Base-by-base conservation (phyloP, 2,797 vertebrate genomes). In the Alfaro cultratus region DNA sequence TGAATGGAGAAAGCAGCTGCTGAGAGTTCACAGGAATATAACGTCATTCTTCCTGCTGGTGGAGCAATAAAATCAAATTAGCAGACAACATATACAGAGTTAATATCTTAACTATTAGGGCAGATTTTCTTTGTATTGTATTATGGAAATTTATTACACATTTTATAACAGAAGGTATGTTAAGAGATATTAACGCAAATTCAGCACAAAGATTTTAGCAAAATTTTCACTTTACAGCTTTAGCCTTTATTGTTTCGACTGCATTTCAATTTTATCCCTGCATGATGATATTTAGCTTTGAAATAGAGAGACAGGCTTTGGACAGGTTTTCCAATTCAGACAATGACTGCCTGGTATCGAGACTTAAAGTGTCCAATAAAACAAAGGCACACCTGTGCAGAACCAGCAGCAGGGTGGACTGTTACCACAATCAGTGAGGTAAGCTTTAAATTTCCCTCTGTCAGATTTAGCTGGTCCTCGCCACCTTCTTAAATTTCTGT, bases 1-100 rank as follows among this genome's bases (percentile, higher is more conserved):
- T 68, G 72, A 55, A 86, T 87, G 80, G 1, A 70, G 51, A 89
- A 84, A 86, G 41, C 87, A 90, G 84, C 83, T 85, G 86, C 76
- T 55, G 43, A 51, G 73, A 81, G 23, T n/a, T 78, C 79, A 29
- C 57, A 53, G 23, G 67, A 80, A 49, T 73, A 51, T 76, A 1
- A 87, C 75, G 26, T 85, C 81, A 76, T 16, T 60, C 34, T 46
- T 26, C 5, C 45, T 62, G 46, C 78, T 47, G 68, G 11, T 72
- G 73, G 29, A 80, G 70, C 57, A 26, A 16, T 80, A 76, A 72
- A 74, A 41, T 46, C 10, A 53, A 4, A 73, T 68, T 36, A 75
- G 53, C 13, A 11, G 26, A 34, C 74, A 60, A 57, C 53, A 29
- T 60, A 49, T 21, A 75, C 1, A 0, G 23, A n/a, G 39, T 74